Conservation (phyloP, 1,140 invertebrate species). For the Eulimnadia texana region DNA sequence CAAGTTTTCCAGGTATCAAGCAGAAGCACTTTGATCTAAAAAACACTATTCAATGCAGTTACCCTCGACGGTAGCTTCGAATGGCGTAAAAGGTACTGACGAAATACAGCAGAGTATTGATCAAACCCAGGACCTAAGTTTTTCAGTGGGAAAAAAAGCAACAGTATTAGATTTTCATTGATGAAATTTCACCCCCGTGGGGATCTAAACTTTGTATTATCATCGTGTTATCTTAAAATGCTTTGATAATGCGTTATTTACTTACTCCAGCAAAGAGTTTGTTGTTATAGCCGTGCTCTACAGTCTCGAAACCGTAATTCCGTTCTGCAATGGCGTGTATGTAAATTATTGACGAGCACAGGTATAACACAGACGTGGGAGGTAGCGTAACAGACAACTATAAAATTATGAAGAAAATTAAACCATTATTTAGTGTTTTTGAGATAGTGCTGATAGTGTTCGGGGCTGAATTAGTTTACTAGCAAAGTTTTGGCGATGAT, state of each 20-base stretch:
- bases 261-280: constrained; percentile 23
- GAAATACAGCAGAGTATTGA: constrained; percentile 51
- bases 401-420: too few species aligned
- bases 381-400: constrained; percentile 14
- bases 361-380: constrained; percentile 19
- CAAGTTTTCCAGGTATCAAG: too few species aligned
- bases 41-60: not conserved
- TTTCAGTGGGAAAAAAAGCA: constrained; percentile 22
- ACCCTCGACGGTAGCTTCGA: constrained; percentile 47
- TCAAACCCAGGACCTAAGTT: constrained; percentile 53
- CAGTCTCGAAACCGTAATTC: constrained; percentile 10
- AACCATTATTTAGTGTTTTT: too few species aligned
- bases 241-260: too few species aligned
- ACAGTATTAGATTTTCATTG: too few species aligned
- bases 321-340: constrained; percentile 10
- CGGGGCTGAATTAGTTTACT: too few species aligned
- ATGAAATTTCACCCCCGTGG: constrained; percentile 5
- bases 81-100: constrained; percentile 56
- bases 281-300: constrained; percentile 19
- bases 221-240: too few species aligned
- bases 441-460: too few species aligned
- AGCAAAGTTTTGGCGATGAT: constrained; percentile 69
- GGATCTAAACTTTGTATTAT: not conserved
- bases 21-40: too few species aligned
- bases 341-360: constrained; percentile 18